phyloP scores from a whole-genome alignment of 2,888 invertebrate genomes.

The Ophraella communa region DNA sequence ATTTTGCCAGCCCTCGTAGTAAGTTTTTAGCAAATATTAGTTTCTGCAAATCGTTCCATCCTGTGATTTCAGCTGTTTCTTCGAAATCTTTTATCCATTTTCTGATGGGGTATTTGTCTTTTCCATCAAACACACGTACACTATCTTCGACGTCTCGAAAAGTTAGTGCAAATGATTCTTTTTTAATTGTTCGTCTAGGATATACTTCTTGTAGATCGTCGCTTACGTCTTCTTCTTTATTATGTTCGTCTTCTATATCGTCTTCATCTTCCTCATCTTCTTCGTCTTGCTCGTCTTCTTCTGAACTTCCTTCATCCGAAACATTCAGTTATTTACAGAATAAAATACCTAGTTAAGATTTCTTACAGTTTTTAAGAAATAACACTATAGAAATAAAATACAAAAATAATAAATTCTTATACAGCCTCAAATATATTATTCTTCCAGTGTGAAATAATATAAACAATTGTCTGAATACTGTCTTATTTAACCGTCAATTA shows the following conservation, averaged over 20 bases:
- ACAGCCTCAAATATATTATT: too few relatives aligned
- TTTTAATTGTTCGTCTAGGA: not conserved
- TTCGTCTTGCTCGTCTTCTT: constrained; percentile 9
- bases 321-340: too few relatives aligned
- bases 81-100: constrained; percentile 46
- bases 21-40: constrained; percentile 47
- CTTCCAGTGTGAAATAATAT: too few relatives aligned
- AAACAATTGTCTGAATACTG: too few relatives aligned
- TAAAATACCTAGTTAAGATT: too few relatives aligned
- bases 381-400: too few relatives aligned
- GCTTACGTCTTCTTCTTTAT: not conserved
- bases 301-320: not conserved
- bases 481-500: not conserved
- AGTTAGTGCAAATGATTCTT: constrained; percentile 29
- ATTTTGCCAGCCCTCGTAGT: constrained; percentile 43
- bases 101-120: constrained; percentile 39
- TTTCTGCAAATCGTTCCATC: constrained; percentile 45
- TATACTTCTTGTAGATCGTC: not conserved
- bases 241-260: constrained; percentile 9
- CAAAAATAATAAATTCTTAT: too few relatives aligned
- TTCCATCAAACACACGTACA: constrained; percentile 40
- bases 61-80: constrained; percentile 40
- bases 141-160: constrained; percentile 44
- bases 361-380: too few relatives aligned
- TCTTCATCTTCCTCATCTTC: constrained; percentile 5